Evolutionary conservation across 2,797 vertebrate genomes (phyloP), one percentile per base, ranked within the genome.

Genomic region (Ptychadena robeensis): DNA sequence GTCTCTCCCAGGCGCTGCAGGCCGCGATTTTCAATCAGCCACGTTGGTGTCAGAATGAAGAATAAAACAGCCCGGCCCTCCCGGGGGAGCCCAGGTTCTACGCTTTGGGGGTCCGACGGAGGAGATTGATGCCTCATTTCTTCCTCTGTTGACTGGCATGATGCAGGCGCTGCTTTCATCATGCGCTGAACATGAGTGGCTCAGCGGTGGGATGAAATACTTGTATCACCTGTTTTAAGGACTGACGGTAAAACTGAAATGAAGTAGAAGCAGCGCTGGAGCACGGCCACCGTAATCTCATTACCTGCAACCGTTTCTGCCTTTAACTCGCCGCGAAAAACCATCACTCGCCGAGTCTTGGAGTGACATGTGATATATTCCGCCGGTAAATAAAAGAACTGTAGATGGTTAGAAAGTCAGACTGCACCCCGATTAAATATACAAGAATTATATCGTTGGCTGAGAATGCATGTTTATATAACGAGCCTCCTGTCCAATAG

Each of bases 111-210:
- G 78, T 76, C 82, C 59, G 38, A 32, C 3, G 34, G n/a, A 38
- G 28, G 71, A 85, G 82, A 85, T 85, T 85, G 82, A 85, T 85
- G 78, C 78, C 66, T 85, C 35, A 65, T 80, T 80, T 64, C 77
- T 37, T 63, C 70, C 76, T 74, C 44, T 69, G 70, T 64, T 80
- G 78, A 82, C 67, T 82, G 74, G 67, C 38, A 22, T 74, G 76
- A 68, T 44, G 15, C 76, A 79, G 76, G 64, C 69, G 30, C 40
- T 38, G 35, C 65, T 75, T 80, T 85, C 74, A 80, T 80, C 65
- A 80, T 27, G 40, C 65, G 30, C 66, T 12, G 64, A 65, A 84
- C 61, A 69, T 22, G 38, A 67, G 22, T 25, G n/a, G 53, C 38
- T 77, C 53, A 37, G 27, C 38, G 34, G 18, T 25, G 31, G 63